A percentile compares a stretch with the other conserved stretches of the same genome.
Evolutionary conservation across 30 jellyfish, hydroid and myxozoan species (phyloP).

Genomic region (Catostylus mosaicus): DNA sequence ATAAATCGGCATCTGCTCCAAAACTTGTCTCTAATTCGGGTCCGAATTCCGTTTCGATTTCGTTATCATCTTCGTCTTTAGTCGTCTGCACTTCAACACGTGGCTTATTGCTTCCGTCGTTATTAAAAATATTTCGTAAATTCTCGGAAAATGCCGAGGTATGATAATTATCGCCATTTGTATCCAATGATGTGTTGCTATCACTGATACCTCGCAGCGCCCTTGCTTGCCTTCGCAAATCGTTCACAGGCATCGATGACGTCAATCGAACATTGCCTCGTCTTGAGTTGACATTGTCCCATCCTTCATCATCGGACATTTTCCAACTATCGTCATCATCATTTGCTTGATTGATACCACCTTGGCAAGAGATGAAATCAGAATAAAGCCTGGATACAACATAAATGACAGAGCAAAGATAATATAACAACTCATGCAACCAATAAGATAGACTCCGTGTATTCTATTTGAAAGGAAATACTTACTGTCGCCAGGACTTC

Average conservation of each 20-base stretch:
- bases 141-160: constrained; percentile 48
- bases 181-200: constrained; percentile 60
- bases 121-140: constrained; percentile 35
- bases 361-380: neutral
- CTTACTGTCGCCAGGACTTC: constrained; percentile 76
- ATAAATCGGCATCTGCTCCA: constrained; percentile 66
- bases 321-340: constrained; percentile 77
- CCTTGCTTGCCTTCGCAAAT: constrained; percentile 22
- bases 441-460: no score
- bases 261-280: neutral
- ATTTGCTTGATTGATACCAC: constrained; percentile 64
- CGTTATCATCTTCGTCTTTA: constrained; percentile 14
- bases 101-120: neutral
- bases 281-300: constrained; percentile 3
- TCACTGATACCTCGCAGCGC: constrained; percentile 35
- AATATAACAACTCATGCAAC: no score
- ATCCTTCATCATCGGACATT: constrained; percentile 58
- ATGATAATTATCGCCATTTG: constrained; percentile 41
- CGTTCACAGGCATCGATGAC: constrained; percentile 4
- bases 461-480: neutral
- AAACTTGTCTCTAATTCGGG: constrained; percentile 69
- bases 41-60: constrained; percentile 64
- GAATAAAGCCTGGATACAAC: no score
- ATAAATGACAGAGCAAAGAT: no score
- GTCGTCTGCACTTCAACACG: neutral